These are phyloP conservation scores for Avahi laniger DNA, from an alignment of 2,797 vertebrate species.

Conservation along the genomic window DNA sequence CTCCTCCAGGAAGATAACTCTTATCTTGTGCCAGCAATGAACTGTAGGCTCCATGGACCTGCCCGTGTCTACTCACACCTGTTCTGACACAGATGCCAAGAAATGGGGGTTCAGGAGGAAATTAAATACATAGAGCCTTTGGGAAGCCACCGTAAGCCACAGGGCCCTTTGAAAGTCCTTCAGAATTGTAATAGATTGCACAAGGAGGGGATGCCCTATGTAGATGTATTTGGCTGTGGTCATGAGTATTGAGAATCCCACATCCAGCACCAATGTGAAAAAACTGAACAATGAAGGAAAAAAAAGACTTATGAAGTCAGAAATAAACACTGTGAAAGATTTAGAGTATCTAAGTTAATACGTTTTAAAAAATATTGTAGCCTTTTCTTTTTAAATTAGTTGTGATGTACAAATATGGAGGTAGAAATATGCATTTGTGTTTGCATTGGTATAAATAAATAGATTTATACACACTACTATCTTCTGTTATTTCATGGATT, in stretches of 20 bases:
- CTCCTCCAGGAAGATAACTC: conserved; percentile 44
- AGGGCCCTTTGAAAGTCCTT: conserved; percentile 55
- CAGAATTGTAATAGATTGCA: conserved; percentile 68
- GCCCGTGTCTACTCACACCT: conserved; percentile 70
- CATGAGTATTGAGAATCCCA: background rate
- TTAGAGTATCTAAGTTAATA: background rate
- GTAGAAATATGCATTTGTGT: background rate
- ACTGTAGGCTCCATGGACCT: conserved; percentile 60
- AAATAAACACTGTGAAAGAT: background rate
- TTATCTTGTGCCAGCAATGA: conserved; percentile 62
- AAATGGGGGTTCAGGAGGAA: conserved; percentile 71
- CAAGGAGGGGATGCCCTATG: conserved; percentile 58
- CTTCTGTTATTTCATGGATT: conserved; percentile 13
- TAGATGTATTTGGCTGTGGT: conserved; percentile 38
- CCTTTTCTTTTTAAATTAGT: conserved; percentile 31
- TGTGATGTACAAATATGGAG: conserved; percentile 5
- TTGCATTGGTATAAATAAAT: background rate
- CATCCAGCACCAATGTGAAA: background rate
- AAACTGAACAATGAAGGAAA: conserved; percentile 22
- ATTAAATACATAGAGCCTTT: conserved; percentile 42
- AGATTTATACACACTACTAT: background rate
- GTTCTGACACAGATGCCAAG: conserved; percentile 71
- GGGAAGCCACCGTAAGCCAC: conserved; percentile 51
- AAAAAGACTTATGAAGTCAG: background rate
- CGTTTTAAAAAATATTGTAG: background rate